A percentile compares a stretch with the other conserved stretches of the same genome.
Conservation (phyloP, 2,113 vertebrate genomes). For the Anthoscopus minutus region DNA sequence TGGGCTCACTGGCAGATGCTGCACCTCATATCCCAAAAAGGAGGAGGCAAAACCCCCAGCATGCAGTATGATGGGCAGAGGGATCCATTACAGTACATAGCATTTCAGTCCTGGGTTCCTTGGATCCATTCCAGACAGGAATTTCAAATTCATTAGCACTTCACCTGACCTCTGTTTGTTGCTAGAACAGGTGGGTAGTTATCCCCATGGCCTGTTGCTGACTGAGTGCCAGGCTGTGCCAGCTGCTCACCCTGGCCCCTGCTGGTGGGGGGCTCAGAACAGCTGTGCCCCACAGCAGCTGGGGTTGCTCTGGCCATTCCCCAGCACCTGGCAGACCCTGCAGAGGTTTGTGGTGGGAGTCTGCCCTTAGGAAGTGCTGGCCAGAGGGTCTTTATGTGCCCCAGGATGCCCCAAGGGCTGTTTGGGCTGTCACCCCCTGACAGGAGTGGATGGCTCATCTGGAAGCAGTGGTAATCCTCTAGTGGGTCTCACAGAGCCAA, state of each 20-base stretch:
- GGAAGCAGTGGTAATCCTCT: neutral
- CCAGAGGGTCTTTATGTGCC: neutral
- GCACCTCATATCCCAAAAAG: neutral
- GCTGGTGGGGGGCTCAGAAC: neutral
- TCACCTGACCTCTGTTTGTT: neutral
- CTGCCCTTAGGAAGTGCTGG: neutral
- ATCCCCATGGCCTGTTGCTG: neutral
- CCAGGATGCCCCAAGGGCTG: neutral
- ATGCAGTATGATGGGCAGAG: neutral
- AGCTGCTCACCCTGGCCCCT: neutral
- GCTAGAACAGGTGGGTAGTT: neutral
- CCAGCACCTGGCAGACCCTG: neutral
- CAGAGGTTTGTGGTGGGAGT: neutral
- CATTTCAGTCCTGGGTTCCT: neutral
- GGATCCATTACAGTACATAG: neutral
- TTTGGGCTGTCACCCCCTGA: neutral
- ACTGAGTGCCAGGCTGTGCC: neutral
- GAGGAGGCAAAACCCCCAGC: neutral
- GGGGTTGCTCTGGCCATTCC: fast-evolving
- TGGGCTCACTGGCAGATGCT: neutral
- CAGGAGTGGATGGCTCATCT: neutral
- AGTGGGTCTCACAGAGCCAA: neutral
- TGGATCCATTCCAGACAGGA: neutral
- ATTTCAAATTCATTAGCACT: neutral
- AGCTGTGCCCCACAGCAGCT: fast-evolving